Percentiles rank a stretch among this genome's conserved stretches.
Conservation (phyloP, 1,140 invertebrate genomes). For the Drosophila azteca region DNA sequence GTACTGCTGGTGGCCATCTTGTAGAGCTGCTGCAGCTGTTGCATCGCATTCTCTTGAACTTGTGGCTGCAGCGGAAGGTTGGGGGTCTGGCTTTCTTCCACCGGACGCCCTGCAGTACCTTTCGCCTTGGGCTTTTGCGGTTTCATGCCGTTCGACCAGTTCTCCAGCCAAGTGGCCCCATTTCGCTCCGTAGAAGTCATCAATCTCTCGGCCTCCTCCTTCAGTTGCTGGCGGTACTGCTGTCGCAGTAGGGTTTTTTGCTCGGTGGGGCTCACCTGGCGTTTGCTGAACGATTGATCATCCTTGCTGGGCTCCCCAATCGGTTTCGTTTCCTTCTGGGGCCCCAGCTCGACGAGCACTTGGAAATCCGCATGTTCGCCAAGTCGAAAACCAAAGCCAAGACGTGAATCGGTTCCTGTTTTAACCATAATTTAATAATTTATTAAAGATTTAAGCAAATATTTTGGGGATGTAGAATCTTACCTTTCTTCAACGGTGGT, state of each 20-base stretch:
- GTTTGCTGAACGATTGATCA: slow-evolving; percentile 75
- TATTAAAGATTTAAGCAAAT: neutral
- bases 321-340: slow-evolving; percentile 88
- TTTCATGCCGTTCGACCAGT: slow-evolving; percentile 78
- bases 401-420: slow-evolving; percentile 90
- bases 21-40: slow-evolving; percentile 77
- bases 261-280: slow-evolving; percentile 69
- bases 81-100: slow-evolving; percentile 17
- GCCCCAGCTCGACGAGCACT: slow-evolving; percentile 90
- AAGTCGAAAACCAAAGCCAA: slow-evolving; percentile 91
- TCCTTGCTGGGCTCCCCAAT: slow-evolving; percentile 83
- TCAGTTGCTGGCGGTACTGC: slow-evolving; percentile 52
- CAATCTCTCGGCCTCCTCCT: slow-evolving; percentile 31
- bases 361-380: slow-evolving; percentile 93
- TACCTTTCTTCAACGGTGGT: slow-evolving; percentile 93
- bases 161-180: slow-evolving; percentile 70
- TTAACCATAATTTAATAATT: neutral
- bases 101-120: slow-evolving; percentile 1
- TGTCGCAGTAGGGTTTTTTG: slow-evolving; percentile 36
- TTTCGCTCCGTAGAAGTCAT: slow-evolving; percentile 66
- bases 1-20: slow-evolving; percentile 64
- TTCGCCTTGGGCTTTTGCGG: slow-evolving; percentile 42
- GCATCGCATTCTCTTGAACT: slow-evolving; percentile 50
- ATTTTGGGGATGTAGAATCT: slow-evolving; percentile 22
- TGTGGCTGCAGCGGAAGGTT: slow-evolving; percentile 24